Percentiles rank a stretch among this genome's conserved stretches.
phyloP scores from a whole-genome alignment of 2,797 vertebrate species.

The Rhinella marina region DNA sequence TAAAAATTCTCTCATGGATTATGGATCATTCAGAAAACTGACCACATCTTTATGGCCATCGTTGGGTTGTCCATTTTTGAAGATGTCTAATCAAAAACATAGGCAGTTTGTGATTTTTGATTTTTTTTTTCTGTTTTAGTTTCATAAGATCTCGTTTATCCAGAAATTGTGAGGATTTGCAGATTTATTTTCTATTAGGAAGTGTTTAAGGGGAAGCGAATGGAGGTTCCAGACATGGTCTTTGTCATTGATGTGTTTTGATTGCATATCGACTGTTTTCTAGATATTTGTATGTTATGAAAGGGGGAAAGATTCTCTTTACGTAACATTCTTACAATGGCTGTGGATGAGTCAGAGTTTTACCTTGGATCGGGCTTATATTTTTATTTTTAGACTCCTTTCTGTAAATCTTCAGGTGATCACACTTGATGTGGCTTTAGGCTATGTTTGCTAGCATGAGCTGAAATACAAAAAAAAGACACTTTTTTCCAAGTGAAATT shows the following conservation, averaged over 20 bases:
- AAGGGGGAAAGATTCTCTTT: not conserved
- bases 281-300: conserved; percentile 25
- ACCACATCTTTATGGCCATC: conserved; percentile 35
- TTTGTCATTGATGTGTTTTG: conserved; percentile 16
- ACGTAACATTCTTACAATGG: not conserved
- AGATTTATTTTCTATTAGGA: not conserved
- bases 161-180: not conserved
- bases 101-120: not conserved
- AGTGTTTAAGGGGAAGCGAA: not conserved
- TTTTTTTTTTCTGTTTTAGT: not conserved
- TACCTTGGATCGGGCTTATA: not conserved
- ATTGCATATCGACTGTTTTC: conserved; percentile 17
- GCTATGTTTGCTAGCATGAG: conserved; percentile 17
- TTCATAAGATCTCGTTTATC: not conserved
- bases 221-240: conserved; percentile 10
- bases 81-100: not conserved
- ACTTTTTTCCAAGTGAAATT: not conserved
- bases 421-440: conserved; percentile 4
- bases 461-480: not conserved
- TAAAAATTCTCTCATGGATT: not conserved
- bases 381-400: conserved; percentile 1
- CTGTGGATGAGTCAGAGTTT: conserved; percentile 20
- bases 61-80: conserved; percentile 12
- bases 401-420: not conserved
- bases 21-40: conserved; percentile 20